Evolutionary conservation across 2,113 vertebrate genomes (phyloP).

Genomic region (Scopus umbretta): DNA sequence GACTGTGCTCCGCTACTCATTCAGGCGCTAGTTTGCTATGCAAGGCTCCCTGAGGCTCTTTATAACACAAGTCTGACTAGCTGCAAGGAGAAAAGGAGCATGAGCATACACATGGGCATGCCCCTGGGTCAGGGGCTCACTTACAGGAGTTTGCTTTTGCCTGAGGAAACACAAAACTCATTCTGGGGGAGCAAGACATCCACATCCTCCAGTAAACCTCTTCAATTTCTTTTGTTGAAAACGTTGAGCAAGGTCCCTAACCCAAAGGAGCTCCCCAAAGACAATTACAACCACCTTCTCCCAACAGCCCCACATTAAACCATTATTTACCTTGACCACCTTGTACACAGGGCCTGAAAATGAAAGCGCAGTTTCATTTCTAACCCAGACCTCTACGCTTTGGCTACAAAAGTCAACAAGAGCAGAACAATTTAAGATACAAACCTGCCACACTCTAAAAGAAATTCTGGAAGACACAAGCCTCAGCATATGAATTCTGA

Average conservation of each 20-base stretch:
- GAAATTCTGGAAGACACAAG: neutral
- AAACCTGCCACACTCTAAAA: neutral
- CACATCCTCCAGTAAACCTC: neutral
- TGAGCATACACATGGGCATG: fast-evolving
- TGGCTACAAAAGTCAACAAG: neutral
- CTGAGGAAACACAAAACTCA: neutral
- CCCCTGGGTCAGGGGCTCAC: neutral
- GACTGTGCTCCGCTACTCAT: neutral
- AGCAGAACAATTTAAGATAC: neutral
- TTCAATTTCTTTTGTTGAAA: neutral
- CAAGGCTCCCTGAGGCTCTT: neutral
- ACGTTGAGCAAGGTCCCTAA: neutral
- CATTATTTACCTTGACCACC: neutral
- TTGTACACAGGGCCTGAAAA: neutral
- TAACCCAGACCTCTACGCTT: neutral
- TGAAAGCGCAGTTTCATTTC: neutral
- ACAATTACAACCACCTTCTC: neutral
- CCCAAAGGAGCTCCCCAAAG: neutral
- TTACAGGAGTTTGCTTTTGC: neutral
- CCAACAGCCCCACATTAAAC: neutral
- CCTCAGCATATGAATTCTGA: neutral
- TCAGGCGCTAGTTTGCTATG: fast-evolving
- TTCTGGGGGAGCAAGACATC: neutral
- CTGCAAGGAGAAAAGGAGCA: neutral
- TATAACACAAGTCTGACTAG: no score